Base-by-base conservation (phyloP, 1,140 invertebrate species). In the Acyrthosiphon pisum region DNA sequence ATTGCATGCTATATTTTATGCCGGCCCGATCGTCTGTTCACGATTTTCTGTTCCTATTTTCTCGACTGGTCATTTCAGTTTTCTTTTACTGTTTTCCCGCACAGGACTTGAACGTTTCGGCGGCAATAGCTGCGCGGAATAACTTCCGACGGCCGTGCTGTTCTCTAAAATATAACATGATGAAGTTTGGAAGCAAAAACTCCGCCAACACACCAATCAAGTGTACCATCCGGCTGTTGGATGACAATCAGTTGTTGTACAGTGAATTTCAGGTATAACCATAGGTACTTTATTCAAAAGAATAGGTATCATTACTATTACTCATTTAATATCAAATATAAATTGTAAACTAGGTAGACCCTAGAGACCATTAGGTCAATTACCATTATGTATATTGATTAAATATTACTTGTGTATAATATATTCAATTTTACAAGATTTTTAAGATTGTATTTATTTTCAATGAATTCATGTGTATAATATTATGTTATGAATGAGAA, bases 231-330 rank as follows among this genome's bases (percentile, higher is more conserved):
- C 96, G 98, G 94, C 96, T 99, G 94, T 96, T 99, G 94, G 98
- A 99, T 95, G 98, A 99, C 96, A 97, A 98, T 94, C 98, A 99
- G 96, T 97, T 99, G 94, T 96, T 99, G 94, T 97, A 99, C 96
- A 98, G 98, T 95, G 98, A 99, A 96, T 99, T 99, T 96, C 98
- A 98, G 97, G 98, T 99, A 95, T 96, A 95, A 9, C 0, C 9
- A 0, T 30, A 6, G 9, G n/a, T n/a, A 0, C 1, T n/a, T 76
- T n/a, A 20, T 76, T 76, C 14, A 18, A 76, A 14, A 76, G 4
- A 76, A 76, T 76, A 35, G 1, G 0, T n/a, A 76, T 35, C 30
- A 30, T 60, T 30, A 11, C 20, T 11, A n/a, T 76, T 18, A 76
- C 4, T 76, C n/a, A 53, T 9, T 18, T n/a, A 35, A 14, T n/a